Evolutionary conservation across 2,113 vertebrate genomes (phyloP).

Genomic region (Poeciliopsis occidentalis): DNA sequence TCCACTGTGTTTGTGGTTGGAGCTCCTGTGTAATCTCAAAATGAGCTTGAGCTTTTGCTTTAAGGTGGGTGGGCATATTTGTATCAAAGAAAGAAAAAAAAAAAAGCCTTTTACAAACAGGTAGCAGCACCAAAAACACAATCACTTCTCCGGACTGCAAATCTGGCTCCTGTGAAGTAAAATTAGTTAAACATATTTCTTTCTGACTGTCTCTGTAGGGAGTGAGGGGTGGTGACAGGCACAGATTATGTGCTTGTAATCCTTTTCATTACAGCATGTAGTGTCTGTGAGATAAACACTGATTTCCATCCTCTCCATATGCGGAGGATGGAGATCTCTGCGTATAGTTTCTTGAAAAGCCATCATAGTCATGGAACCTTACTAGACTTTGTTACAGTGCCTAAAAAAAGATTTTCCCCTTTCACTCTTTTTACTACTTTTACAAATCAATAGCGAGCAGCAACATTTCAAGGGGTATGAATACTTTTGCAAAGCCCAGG

Average conservation of each 20-base stretch:
- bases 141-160: neutral
- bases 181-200: neutral
- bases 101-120: conserved; percentile 1
- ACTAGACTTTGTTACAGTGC: too few relatives aligned
- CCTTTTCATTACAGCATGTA: conserved; percentile 53
- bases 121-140: neutral
- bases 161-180: neutral
- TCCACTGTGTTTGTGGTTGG: conserved; percentile 56
- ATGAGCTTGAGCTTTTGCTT: conserved; percentile 22
- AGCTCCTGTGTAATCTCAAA: conserved; percentile 63
- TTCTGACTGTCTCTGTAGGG: conserved; percentile 11
- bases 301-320: conserved; percentile 10
- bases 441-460: too few relatives aligned
- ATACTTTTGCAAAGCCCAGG: too few relatives aligned
- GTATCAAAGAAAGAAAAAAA: neutral
- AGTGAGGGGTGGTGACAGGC: conserved; percentile 60
- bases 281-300: conserved; percentile 28
- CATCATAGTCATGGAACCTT: too few relatives aligned
- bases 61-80: conserved; percentile 55
- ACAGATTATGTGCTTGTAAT: conserved; percentile 59
- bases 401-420: too few relatives aligned
- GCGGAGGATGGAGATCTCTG: neutral
- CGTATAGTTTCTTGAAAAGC: neutral
- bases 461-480: too few relatives aligned
- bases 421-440: too few relatives aligned